phyloP scores from a whole-genome alignment of 2,797 vertebrate species.

The Sebastes vulpes region DNA sequence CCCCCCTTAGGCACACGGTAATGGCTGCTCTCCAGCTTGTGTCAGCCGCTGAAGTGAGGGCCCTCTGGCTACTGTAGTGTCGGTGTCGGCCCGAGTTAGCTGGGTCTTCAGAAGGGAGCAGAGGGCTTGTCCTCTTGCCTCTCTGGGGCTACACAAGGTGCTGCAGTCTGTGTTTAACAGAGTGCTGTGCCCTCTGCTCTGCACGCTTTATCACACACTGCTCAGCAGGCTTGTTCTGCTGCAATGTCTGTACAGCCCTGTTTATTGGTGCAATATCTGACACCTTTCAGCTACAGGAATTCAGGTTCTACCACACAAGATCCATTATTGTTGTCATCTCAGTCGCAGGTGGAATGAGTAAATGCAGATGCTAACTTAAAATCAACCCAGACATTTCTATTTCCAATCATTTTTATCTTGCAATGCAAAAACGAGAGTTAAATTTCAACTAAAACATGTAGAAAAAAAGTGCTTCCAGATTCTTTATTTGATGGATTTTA shows the following conservation, averaged over 20 bases:
- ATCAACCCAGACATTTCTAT: background rate
- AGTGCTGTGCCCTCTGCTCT: conserved; percentile 10
- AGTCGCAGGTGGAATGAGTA: background rate
- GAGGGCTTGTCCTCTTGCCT: conserved; percentile 26
- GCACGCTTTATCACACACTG: conserved; percentile 1
- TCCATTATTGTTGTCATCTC: background rate
- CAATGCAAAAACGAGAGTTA: background rate
- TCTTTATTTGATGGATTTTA: no score
- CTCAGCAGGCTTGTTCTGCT: conserved; percentile 8
- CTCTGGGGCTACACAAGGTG: conserved; percentile 9
- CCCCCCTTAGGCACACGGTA: conserved; percentile 15
- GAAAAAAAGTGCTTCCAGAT: background rate
- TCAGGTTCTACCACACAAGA: background rate
- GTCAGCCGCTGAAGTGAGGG: conserved; percentile 45
- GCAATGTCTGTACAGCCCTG: background rate
- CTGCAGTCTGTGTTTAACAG: conserved; percentile 15
- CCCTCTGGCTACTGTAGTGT: conserved; percentile 52
- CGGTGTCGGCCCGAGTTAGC: conserved; percentile 53
- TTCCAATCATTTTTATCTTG: background rate
- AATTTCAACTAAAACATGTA: background rate
- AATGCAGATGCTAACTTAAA: background rate
- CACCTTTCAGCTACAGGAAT: background rate
- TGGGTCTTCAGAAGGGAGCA: conserved; percentile 1
- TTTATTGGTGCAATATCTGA: background rate
- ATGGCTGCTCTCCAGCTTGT: conserved; percentile 56